Conservation (phyloP, 2,797 vertebrate genomes). For the Hybognathus amarus region DNA sequence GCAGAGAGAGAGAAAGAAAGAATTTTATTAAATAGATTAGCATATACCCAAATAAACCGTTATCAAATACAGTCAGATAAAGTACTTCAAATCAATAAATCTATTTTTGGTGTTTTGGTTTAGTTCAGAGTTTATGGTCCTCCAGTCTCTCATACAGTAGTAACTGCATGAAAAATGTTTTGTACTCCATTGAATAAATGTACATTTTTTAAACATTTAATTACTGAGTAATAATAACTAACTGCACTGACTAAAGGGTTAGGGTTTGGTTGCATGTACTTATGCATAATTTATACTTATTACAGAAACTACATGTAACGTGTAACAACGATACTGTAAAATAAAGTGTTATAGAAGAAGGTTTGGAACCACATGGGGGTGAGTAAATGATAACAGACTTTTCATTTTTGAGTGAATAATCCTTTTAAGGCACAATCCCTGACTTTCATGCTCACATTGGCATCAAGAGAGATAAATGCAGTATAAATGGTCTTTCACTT, state of each 20-base stretch:
- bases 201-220: background rate
- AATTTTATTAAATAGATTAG: background rate
- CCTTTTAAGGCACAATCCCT: slow-evolving; percentile 42
- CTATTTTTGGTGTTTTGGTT: background rate
- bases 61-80: background rate
- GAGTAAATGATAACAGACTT: slow-evolving; percentile 4
- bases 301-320: background rate
- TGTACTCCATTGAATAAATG: background rate
- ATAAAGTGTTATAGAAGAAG: background rate
- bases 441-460: slow-evolving; percentile 59
- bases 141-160: background rate
- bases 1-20: background rate
- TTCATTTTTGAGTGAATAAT: slow-evolving; percentile 27
- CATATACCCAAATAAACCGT: background rate
- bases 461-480: slow-evolving; percentile 62
- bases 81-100: background rate
- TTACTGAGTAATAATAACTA: background rate
- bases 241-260: background rate
- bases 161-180: background rate
- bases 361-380: too few relatives aligned
- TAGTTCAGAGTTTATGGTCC: background rate
- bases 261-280: background rate
- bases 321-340: background rate
- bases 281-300: background rate
- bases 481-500: slow-evolving; percentile 25